A percentile compares a stretch with the other conserved stretches of the same genome.
Conservation (phyloP, 2,888 invertebrate species). For the Lepidochitona cinerea region DNA sequence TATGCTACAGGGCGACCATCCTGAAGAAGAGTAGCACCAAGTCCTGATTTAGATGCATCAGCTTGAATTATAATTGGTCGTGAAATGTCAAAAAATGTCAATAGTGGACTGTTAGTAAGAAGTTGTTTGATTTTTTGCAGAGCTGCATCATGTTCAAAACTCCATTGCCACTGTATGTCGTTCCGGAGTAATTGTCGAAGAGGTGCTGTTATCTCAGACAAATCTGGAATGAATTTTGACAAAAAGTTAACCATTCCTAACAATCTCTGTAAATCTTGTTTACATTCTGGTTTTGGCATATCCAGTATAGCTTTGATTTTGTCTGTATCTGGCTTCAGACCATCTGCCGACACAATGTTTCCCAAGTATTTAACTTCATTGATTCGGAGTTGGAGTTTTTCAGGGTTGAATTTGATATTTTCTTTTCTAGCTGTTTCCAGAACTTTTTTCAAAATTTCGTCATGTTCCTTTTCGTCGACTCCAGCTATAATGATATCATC, state of each 20-base stretch:
- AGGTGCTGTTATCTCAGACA: conserved; percentile 31
- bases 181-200: conserved; percentile 25
- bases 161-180: conserved; percentile 18
- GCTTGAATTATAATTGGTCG: conserved; percentile 11
- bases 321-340: conserved; percentile 2
- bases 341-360: conserved; percentile 21
- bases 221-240: conserved; percentile 28
- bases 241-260: conserved; percentile 34
- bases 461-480: conserved; percentile 29
- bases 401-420: conserved; percentile 32
- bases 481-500: conserved; percentile 35
- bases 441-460: conserved; percentile 24
- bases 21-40: conserved; percentile 30
- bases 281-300: conserved; percentile 29
- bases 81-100: conserved; percentile 24
- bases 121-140: conserved; percentile 22
- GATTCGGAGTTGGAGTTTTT: conserved; percentile 24
- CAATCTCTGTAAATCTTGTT: conserved; percentile 14
- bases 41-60: conserved; percentile 28
- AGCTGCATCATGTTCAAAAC: conserved; percentile 11
- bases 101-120: conserved; percentile 25
- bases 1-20: conserved; percentile 27
- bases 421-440: conserved; percentile 22
- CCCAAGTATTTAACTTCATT: conserved; percentile 31
- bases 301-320: conserved; percentile 33